Evolutionary conservation across 2,888 invertebrate species (phyloP).

Genomic region (Euzophera pinguis): DNA sequence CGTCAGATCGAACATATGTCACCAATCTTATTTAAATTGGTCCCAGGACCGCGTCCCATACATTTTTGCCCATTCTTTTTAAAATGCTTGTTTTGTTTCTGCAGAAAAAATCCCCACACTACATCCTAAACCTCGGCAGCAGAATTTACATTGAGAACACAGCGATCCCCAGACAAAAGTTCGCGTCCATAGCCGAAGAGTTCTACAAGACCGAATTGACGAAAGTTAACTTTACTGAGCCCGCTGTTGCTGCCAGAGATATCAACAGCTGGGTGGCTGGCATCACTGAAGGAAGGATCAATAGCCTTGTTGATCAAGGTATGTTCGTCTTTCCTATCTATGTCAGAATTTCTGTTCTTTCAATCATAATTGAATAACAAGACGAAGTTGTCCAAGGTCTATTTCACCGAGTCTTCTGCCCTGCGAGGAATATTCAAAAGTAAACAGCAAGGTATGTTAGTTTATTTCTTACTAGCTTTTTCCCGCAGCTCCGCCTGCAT

Average conservation of each 20-base stretch:
- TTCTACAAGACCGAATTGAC: constrained; percentile 84
- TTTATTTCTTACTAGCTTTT: too few relatives aligned
- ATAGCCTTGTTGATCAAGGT: constrained; percentile 83
- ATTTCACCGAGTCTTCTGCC: too few relatives aligned
- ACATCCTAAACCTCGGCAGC: constrained; percentile 82
- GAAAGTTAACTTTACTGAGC: constrained; percentile 81
- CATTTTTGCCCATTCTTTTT: not conserved
- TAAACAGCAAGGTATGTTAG: too few relatives aligned
- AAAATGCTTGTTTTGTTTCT: constrained; percentile 16
- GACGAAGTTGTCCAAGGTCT: too few relatives aligned
- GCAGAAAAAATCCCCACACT: constrained; percentile 65
- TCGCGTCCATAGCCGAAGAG: constrained; percentile 79
- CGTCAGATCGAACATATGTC: too few relatives aligned
- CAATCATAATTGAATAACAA: too few relatives aligned
- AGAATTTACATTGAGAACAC: constrained; percentile 81
- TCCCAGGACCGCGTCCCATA: too few relatives aligned
- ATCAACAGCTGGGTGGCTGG: constrained; percentile 92
- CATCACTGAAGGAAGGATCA: constrained; percentile 86
- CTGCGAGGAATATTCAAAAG: too few relatives aligned
- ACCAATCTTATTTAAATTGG: too few relatives aligned
- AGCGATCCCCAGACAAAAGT: constrained; percentile 79
- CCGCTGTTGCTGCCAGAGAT: constrained; percentile 70
- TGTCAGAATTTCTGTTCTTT: too few relatives aligned
- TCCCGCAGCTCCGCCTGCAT: too few relatives aligned
- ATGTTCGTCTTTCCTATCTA: constrained; percentile 21